These are phyloP conservation scores for Zosterops pallidus DNA, from an alignment of 2,113 vertebrate species.

Conservation along the genomic window DNA sequence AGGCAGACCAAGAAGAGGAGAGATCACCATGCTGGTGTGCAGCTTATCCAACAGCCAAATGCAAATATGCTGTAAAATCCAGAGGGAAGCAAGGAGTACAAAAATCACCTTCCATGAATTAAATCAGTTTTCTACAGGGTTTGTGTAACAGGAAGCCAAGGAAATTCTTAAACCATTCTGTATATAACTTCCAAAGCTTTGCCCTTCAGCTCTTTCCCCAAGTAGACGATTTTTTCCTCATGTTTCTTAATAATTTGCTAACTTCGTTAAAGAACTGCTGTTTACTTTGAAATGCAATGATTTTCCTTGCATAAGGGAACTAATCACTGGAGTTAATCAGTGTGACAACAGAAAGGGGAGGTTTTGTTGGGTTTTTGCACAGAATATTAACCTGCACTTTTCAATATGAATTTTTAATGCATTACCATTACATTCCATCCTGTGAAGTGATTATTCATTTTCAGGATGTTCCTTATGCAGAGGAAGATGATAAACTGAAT, in stretches of 20 bases:
- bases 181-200: not conserved
- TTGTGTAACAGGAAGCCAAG: not conserved
- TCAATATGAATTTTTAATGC: slow-evolving; percentile 66
- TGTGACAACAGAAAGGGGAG: slow-evolving; percentile 67
- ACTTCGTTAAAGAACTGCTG: slow-evolving; percentile 38
- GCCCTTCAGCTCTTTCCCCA: slow-evolving; percentile 25
- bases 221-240: not conserved
- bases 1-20: not conserved
- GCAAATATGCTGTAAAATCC: not conserved
- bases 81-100: not conserved
- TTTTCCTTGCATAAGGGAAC: slow-evolving; percentile 60
- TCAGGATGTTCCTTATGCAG: slow-evolving; percentile 54
- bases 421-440: slow-evolving; percentile 54
- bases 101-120: not conserved
- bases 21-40: not conserved
- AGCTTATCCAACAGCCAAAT: not conserved
- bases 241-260: slow-evolving; percentile 61
- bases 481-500: slow-evolving; percentile 62
- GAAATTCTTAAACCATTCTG: not conserved
- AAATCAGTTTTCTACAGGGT: not conserved
- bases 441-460: slow-evolving; percentile 64
- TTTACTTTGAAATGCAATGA: slow-evolving; percentile 62
- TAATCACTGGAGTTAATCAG: slow-evolving; percentile 69
- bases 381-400: slow-evolving; percentile 69
- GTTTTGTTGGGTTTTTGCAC: slow-evolving; percentile 60